Conservation (phyloP, 2,888 invertebrate species). For the Julus scanicus region DNA sequence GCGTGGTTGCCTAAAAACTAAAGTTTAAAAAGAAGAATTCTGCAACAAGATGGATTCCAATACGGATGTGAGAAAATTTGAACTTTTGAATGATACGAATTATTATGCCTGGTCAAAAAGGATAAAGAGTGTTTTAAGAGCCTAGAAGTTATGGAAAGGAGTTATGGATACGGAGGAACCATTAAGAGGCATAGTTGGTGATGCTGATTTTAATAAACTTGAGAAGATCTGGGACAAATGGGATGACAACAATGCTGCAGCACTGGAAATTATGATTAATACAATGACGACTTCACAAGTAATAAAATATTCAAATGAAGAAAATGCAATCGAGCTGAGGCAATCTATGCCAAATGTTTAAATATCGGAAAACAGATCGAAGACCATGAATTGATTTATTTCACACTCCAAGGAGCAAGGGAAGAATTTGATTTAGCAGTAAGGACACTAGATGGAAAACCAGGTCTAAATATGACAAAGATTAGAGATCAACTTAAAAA, state of each 20-base stretch:
- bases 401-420: background rate
- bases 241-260: background rate
- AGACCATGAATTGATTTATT: background rate
- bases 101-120: background rate
- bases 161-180: background rate
- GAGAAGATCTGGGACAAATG: background rate
- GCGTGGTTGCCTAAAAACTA: no score
- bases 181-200: no score
- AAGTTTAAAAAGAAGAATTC: no score
- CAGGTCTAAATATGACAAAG: background rate
- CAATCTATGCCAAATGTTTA: background rate
- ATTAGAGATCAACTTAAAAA: background rate
- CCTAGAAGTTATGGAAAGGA: conserved; percentile 14
- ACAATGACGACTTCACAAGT: background rate
- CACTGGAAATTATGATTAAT: background rate
- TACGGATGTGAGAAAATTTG: background rate
- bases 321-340: background rate
- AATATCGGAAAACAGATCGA: background rate
- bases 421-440: background rate
- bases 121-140: background rate
- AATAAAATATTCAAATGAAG: background rate
- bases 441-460: background rate
- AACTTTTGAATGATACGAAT: background rate
- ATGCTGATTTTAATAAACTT: background rate
- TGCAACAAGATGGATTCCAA: no score